Evolutionary conservation across 2,113 vertebrate genomes (phyloP).

Genomic region (Setophaga kirtlandii): DNA sequence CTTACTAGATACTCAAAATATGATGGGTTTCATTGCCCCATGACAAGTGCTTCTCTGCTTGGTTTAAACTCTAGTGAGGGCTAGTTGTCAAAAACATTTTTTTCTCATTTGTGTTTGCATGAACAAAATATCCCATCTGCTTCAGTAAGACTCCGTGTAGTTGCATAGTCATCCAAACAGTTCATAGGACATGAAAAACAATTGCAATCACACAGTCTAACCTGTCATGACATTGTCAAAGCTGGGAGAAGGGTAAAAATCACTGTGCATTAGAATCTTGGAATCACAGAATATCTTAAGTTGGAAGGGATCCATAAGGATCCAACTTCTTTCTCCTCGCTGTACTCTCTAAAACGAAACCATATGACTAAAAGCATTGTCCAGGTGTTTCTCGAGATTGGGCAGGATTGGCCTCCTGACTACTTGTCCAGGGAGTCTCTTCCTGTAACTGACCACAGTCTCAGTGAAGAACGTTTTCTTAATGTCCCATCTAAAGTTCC

Average conservation of each 20-base stretch:
- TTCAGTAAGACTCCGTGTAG: background rate
- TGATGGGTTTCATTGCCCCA: background rate
- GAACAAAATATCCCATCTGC: background rate
- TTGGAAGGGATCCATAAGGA: background rate
- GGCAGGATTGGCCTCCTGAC: background rate
- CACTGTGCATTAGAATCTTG: background rate
- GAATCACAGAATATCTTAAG: background rate
- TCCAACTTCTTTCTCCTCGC: background rate
- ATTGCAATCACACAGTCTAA: background rate
- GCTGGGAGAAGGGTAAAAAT: background rate
- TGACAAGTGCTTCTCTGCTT: background rate
- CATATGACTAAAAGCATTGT: background rate
- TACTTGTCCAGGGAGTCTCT: background rate
- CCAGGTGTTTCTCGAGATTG: background rate
- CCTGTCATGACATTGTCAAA: background rate
- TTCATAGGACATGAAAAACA: background rate
- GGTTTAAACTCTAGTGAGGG: background rate
- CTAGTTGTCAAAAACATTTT: background rate
- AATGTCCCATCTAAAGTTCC: background rate
- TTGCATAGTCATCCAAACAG: background rate
- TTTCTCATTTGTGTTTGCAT: background rate
- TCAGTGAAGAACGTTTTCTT: background rate
- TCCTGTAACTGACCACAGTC: rapidly evolving
- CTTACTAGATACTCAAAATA: background rate
- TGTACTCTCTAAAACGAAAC: background rate